Evolutionary conservation across 2,113 vertebrate species (phyloP).

Genomic region (human (Homo sapiens)): GRCh38 chr15:81397501-81398000

Average conservation of each 20-base stretch:
- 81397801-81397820: not conserved
- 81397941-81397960: too few species aligned
- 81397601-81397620: not conserved
- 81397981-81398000: not conserved
- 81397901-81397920: not conserved
- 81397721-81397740: not conserved
- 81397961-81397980: not conserved
- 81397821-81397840: not conserved
- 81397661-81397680: not conserved
- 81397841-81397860: not conserved
- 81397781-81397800: too few species aligned
- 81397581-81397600: not conserved
- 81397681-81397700: accelerated
- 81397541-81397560: not conserved
- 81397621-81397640: not conserved
- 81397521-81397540: accelerated
- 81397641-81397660: not conserved
- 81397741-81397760: not conserved
- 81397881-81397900: too few species aligned
- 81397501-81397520: not conserved
- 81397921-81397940: not conserved
- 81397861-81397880: not conserved
- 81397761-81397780: not conserved
- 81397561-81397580: not conserved
- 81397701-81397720: too few species aligned